Base-by-base conservation (phyloP, 30 jellyfish, hydroid and myxozoan species). In the Turritopsis dohrnii region DNA sequence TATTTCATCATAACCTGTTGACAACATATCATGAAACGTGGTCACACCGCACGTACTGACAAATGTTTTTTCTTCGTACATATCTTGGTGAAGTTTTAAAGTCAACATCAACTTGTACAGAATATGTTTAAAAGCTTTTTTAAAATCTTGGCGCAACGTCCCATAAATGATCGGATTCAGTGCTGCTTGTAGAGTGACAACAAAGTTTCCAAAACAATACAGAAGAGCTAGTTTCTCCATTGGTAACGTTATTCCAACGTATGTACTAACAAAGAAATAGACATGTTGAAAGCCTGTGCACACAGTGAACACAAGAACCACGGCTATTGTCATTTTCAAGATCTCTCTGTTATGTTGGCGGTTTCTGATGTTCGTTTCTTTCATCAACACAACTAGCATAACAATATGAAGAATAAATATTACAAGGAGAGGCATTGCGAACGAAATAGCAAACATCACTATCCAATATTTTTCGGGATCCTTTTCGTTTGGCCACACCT, bases 231-330 rank as follows among this genome's bases (percentile, higher is more conserved):
- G 65, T 74, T 26, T 30, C 24, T 74, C 65, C 3, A 74, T 16
- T 24, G 28, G 28, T 52, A 74, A 24, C 54, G 81, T 18, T 72
- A 72, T 72, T 21, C 24, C 8, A 27, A 28, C 65, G 71, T 7
- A 74, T 0, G 65, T 30, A n/a, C 65, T 29, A 7, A 74, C 24
- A 84, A 92, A 87, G 88, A 84, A 92, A 69, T 71, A 80, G 21
- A 92, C 76, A 84, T 92, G 97, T 60, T 92, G 97, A 0, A 95
- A 95, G 7, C 91, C 86, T 1, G 96, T 60, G 81, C 96, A 92
- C 5, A 87, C 79, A 13, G 93, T 89, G 72, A 86, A 92, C 24
- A 92, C 97, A 72, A 87, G 75, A n/a, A 84, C 96, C 27, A 92
- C 83, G 17, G 89, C 95, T 19, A 87, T 80, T 27, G 87, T 89